These are phyloP conservation scores for Anthonomus grandis DNA, from an alignment of 1,140 invertebrate species.

Conservation along the genomic window DNA sequence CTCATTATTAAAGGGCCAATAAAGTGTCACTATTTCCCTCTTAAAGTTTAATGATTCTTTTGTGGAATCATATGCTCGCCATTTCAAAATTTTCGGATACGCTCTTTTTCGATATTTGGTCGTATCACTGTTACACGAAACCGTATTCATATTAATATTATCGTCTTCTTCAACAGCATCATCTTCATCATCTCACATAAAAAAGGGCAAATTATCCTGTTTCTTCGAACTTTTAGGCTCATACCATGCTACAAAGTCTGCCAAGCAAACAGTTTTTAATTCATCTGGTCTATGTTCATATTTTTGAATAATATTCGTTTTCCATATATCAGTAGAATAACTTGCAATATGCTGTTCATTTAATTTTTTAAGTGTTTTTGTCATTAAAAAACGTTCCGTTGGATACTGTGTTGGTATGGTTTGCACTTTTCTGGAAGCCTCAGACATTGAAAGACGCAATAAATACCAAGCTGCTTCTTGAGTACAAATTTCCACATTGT, in stretches of 20 bases:
- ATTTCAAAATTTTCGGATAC: neutral
- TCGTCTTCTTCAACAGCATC: neutral
- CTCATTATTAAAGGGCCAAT: neutral
- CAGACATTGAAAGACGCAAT: too few relatives aligned
- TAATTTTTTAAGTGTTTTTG: neutral
- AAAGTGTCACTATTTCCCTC: neutral
- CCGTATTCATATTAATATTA: neutral
- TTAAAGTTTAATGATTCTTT: neutral
- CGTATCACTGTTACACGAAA: neutral
- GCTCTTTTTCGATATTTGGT: neutral
- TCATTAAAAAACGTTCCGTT: conserved; percentile 9
- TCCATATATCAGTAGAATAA: conserved; percentile 6
- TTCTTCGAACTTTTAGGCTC: neutral
- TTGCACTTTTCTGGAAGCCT: conserved; percentile 4
- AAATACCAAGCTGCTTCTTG: too few relatives aligned
- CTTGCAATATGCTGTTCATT: conserved; percentile 1
- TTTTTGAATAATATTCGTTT: conserved; percentile 4
- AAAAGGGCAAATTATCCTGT: conserved; percentile 1
- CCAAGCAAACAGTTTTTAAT: neutral
- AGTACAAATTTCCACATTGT: too few relatives aligned
- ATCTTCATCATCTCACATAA: neutral
- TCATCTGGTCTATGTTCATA: neutral
- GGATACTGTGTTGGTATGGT: conserved; percentile 1
- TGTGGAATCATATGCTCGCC: neutral
- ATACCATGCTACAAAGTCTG: conserved; percentile 6